phyloP scores from a whole-genome alignment of 2,113 vertebrate genomes.

The Ceyx cyanopectus region DNA sequence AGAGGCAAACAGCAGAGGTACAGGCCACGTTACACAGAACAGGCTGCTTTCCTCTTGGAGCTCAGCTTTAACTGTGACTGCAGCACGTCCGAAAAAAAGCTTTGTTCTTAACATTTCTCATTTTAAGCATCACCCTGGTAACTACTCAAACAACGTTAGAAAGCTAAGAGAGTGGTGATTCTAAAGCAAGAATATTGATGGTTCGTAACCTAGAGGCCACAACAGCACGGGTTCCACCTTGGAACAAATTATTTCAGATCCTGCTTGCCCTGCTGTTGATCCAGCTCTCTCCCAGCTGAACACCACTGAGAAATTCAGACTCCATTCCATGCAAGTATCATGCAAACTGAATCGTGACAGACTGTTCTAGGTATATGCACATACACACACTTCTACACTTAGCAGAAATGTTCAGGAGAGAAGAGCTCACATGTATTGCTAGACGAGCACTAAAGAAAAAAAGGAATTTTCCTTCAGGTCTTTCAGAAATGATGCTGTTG shows the following conservation, averaged over 20 bases:
- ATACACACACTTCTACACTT: neutral
- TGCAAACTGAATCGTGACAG: neutral
- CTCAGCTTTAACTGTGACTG: neutral
- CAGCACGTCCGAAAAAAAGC: neutral
- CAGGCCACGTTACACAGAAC: constrained; percentile 20
- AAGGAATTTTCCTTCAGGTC: neutral
- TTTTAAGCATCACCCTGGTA: neutral
- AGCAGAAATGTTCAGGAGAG: neutral
- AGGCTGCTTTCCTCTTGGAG: neutral
- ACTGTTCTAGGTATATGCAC: neutral
- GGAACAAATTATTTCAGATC: neutral
- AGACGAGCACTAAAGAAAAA: neutral
- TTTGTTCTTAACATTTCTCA: neutral
- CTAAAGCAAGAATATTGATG: neutral
- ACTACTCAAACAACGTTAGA: neutral
- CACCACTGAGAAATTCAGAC: neutral
- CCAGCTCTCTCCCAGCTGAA: neutral
- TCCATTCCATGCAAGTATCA: constrained; percentile 5
- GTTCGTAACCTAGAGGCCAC: neutral
- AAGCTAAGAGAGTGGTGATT: neutral
- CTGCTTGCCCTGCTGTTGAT: neutral
- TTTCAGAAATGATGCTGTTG: neutral
- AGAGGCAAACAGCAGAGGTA: neutral
- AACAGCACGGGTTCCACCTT: neutral
- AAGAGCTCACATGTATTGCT: neutral